phyloP scores from a whole-genome alignment of 2,888 invertebrate genomes.

The Mythimna lalbum region DNA sequence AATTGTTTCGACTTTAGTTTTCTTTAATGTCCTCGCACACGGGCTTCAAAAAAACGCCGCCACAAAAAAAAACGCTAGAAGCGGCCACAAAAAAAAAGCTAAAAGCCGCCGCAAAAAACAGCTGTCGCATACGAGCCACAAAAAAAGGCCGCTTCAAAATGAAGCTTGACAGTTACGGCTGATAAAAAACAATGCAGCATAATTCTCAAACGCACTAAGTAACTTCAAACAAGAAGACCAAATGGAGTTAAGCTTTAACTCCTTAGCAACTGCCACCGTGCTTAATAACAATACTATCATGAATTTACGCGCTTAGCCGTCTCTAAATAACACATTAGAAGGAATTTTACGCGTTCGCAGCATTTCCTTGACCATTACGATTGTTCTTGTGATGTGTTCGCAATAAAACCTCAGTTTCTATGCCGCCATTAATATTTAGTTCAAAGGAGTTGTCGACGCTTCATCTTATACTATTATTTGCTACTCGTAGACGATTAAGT shows the following conservation, averaged over 20 bases:
- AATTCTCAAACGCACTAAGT: conserved; percentile 4
- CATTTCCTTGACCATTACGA: conserved; percentile 77
- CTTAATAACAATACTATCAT: conserved; percentile 60
- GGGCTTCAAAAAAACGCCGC: too few species aligned
- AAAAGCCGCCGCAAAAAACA: too few species aligned
- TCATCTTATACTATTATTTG: conserved; percentile 61
- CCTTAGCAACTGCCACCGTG: conserved; percentile 45
- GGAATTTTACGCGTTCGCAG: conserved; percentile 73
- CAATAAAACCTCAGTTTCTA: conserved; percentile 70
- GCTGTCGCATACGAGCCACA: too few species aligned
- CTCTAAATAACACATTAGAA: conserved; percentile 67
- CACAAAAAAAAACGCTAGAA: too few species aligned
- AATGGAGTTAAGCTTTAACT: conserved; percentile 23
- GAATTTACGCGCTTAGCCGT: conserved; percentile 60
- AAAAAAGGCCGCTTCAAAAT: too few species aligned
- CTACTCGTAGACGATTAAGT: conserved; percentile 58
- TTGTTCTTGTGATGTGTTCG: conserved; percentile 77
- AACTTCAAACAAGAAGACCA: conserved; percentile 39
- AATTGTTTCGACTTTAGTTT: too few species aligned
- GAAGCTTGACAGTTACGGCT: too few species aligned
- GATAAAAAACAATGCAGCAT: conserved; percentile 1
- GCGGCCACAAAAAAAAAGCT: too few species aligned
- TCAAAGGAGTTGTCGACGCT: conserved; percentile 74
- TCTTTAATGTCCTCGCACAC: too few species aligned
- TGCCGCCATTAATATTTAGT: conserved; percentile 77